These are phyloP conservation scores for Ennomos quercinarius DNA, from an alignment of 2,888 invertebrate genomes.

Conservation along the genomic window DNA sequence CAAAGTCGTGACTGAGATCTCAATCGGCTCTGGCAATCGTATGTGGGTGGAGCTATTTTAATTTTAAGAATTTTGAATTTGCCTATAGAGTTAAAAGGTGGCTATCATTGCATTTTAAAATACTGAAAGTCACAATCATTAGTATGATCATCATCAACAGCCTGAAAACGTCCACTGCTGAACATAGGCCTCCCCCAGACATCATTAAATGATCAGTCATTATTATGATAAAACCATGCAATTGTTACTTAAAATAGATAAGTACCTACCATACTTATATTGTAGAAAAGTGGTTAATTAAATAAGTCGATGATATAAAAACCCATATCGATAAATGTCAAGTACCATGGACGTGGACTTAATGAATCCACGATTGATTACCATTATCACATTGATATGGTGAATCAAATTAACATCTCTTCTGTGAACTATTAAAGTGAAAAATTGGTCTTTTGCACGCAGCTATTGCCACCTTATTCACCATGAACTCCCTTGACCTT, in stretches of 20 bases:
- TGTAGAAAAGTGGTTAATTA: background rate
- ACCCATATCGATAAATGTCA: conserved; percentile 42
- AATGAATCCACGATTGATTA: conserved; percentile 49
- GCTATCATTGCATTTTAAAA: no score
- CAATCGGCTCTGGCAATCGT: conserved; percentile 13
- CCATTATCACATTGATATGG: conserved; percentile 45
- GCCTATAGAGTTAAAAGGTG: no score
- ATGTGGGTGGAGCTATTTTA: conserved; percentile 25
- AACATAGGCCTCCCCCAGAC: no score
- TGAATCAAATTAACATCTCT: conserved; percentile 11
- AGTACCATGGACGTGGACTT: conserved; percentile 40
- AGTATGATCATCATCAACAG: no score
- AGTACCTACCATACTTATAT: no score
- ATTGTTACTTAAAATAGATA: no score
- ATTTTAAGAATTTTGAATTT: conserved; percentile 20
- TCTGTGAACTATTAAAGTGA: background rate
- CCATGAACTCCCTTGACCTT: conserved; percentile 23
- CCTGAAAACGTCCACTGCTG: no score
- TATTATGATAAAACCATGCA: no score
- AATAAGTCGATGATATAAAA: conserved; percentile 31
- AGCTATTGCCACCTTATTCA: conserved; percentile 1
- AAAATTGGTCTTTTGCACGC: conserved; percentile 15
- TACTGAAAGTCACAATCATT: no score
- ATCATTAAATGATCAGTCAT: no score
- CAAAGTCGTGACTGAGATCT: conserved; percentile 32